Evolutionary conservation across 2,888 invertebrate species (phyloP).

Genomic region (Trachelus tabidus): DNA sequence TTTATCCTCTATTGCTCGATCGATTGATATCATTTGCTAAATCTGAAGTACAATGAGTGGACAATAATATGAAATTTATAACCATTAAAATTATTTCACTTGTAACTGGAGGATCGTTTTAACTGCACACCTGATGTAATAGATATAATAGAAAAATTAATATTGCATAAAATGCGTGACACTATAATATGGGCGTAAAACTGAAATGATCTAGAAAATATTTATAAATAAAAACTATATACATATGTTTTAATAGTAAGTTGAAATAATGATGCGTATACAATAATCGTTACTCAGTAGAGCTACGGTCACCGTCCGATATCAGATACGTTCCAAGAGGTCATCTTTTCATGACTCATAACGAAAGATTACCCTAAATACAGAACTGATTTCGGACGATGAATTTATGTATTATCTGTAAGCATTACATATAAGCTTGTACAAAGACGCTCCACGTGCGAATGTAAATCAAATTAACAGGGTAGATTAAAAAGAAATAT

Average conservation of each 20-base stretch:
- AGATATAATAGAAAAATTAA: slow-evolving; percentile 9
- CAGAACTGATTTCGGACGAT: not conserved
- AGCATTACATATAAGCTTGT: not conserved
- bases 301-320: not conserved
- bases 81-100: not conserved
- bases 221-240: not conserved
- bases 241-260: not conserved
- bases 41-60: not conserved
- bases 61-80: not conserved
- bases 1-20: not conserved
- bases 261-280: not conserved
- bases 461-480: not conserved
- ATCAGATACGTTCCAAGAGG: not conserved
- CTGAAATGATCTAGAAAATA: not conserved
- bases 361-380: not conserved
- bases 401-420: not conserved
- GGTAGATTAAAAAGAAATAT: not conserved
- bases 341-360: not conserved
- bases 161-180: slow-evolving; percentile 25
- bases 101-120: not conserved
- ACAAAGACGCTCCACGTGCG: not conserved
- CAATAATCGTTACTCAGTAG: not conserved
- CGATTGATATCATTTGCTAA: not conserved
- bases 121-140: slow-evolving; percentile 4
- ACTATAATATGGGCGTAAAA: not conserved